Evolutionary conservation across 2,888 invertebrate species (phyloP).

Genomic region (Rhingia campestris): DNA sequence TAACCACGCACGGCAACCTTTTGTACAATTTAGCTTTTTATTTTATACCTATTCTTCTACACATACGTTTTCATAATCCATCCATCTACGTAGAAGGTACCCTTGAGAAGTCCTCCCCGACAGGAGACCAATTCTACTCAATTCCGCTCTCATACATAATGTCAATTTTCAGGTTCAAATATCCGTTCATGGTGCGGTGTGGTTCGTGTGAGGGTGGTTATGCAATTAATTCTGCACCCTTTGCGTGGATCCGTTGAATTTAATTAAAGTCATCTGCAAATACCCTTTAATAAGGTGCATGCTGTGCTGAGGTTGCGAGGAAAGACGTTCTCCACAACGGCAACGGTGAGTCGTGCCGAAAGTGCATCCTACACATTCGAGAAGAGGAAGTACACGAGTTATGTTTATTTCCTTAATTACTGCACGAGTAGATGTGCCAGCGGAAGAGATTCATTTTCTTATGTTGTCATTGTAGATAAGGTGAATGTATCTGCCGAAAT

Average conservation of each 20-base stretch:
- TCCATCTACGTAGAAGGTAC: conserved; percentile 22
- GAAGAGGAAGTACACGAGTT: background rate
- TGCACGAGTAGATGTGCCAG: conserved; percentile 30
- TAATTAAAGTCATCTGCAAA: conserved; percentile 65
- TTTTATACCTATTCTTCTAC: background rate
- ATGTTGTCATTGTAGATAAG: background rate
- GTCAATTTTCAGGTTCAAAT: conserved; percentile 63
- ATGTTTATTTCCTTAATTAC: conserved; percentile 36
- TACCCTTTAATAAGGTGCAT: conserved; percentile 42
- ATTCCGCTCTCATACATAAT: conserved; percentile 58
- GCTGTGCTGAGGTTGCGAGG: background rate
- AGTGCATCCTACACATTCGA: conserved; percentile 1
- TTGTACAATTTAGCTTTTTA: conserved; percentile 19
- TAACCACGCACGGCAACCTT: conserved; percentile 21
- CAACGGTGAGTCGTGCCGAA: background rate
- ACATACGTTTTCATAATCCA: conserved; percentile 16
- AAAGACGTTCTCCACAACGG: background rate
- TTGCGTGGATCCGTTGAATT: conserved; percentile 27
- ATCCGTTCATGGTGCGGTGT: conserved; percentile 2
- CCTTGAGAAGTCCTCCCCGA: conserved; percentile 5
- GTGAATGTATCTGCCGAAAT: background rate
- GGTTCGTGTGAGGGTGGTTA: background rate
- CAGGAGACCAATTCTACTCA: conserved; percentile 9
- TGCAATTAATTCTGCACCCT: conserved; percentile 55
- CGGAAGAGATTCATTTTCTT: conserved; percentile 44